Evolutionary conservation across 1,140 invertebrate genomes (phyloP).

Genomic region (Yoshiicerus persimilis): DNA sequence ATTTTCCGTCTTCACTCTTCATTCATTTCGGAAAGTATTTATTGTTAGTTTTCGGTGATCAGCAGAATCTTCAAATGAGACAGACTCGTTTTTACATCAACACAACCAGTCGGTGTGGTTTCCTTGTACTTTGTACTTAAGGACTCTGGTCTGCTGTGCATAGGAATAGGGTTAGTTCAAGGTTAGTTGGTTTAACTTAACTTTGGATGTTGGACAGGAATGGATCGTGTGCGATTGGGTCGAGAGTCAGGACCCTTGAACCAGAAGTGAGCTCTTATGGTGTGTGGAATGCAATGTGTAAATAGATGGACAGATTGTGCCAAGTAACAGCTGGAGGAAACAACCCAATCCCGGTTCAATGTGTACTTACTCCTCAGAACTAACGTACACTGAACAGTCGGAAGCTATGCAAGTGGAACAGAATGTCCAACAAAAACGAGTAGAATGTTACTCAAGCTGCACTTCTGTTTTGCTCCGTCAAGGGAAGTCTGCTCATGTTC

Average conservation of each 20-base stretch:
- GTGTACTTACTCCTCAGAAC: not conserved
- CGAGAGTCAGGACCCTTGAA: not conserved
- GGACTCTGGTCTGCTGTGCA: not conserved
- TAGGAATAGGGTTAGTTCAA: not conserved
- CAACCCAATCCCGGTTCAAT: constrained; percentile 11
- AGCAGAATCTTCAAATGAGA: not conserved
- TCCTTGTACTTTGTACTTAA: not conserved
- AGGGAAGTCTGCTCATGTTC: not conserved
- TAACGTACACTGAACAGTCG: not conserved
- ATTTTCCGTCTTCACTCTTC: not conserved
- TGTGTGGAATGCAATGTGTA: constrained; percentile 27
- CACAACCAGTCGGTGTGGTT: not conserved
- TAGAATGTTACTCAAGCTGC: not conserved
- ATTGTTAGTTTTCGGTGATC: not conserved
- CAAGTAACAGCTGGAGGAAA: constrained; percentile 22
- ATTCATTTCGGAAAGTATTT: not conserved
- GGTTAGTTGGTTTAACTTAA: not conserved
- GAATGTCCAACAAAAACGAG: not conserved
- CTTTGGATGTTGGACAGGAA: not conserved
- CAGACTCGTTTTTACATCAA: not conserved
- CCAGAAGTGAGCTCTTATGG: constrained; percentile 9
- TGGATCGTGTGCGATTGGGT: not conserved
- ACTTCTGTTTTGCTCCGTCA: not conserved
- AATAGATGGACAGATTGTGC: constrained; percentile 23
- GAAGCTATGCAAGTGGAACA: not conserved